These are phyloP conservation scores for Etheostoma nigrum DNA, from an alignment of 2,797 vertebrate species.

Conservation along the genomic window DNA sequence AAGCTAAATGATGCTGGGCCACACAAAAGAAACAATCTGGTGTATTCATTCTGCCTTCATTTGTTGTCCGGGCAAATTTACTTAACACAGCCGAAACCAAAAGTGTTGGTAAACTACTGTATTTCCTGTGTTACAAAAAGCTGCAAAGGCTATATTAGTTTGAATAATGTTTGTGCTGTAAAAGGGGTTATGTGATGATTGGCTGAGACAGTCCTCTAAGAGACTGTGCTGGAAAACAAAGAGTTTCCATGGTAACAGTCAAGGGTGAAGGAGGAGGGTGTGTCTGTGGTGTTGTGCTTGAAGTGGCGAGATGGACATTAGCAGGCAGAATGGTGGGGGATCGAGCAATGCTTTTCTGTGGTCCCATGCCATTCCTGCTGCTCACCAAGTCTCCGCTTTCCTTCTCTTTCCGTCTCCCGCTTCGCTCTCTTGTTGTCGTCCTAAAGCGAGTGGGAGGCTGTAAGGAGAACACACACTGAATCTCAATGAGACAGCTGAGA, in stretches of 20 bases:
- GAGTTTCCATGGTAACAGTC: conserved; percentile 80
- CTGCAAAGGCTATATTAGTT: conserved; percentile 14
- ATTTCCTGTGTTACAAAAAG: conserved; percentile 7
- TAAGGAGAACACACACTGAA: conserved; percentile 79
- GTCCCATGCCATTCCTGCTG: conserved; percentile 63
- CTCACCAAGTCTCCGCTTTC: conserved; percentile 57
- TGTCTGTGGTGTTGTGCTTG: conserved; percentile 65
- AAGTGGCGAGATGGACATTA: conserved; percentile 70
- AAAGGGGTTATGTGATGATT: conserved; percentile 53
- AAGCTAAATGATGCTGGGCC: conserved; percentile 21
- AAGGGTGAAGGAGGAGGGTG: conserved; percentile 77
- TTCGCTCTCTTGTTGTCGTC: conserved; percentile 67
- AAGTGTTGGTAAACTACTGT: conserved; percentile 13
- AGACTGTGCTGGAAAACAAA: conserved; percentile 75
- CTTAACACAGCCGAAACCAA: conserved; percentile 7
- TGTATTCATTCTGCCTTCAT: conserved; percentile 23
- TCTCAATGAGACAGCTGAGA: conserved; percentile 81
- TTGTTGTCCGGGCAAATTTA: conserved; percentile 15
- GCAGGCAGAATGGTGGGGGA: conserved; percentile 58
- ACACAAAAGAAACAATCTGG: conserved; percentile 22
- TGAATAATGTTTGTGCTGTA: conserved; percentile 44
- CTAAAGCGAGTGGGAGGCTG: conserved; percentile 77
- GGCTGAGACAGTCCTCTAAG: conserved; percentile 52
- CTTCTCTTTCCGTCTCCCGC: conserved; percentile 64
- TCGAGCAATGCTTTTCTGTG: conserved; percentile 45